Base-by-base conservation (phyloP, 2,797 vertebrate species). In the Rallus crepitans region DNA sequence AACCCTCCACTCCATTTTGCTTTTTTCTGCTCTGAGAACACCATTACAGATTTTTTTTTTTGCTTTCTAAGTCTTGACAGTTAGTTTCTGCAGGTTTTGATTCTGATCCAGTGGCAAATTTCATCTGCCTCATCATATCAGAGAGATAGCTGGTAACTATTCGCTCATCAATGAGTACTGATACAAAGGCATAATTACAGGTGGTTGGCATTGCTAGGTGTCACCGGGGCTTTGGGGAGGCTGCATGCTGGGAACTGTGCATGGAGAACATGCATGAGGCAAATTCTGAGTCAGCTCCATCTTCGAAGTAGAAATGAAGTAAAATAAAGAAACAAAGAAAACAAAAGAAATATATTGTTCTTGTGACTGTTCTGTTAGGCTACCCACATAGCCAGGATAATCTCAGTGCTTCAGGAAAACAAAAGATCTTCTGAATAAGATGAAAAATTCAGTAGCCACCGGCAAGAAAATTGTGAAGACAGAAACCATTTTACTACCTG, bases 191-290 rank as follows among this genome's bases (percentile, higher is more conserved):
- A 2, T 16, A 15, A 40, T 17, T 31, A 30, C 24, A 61, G 30
- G 37, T 33, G 10, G 8, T 30, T 30, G 50, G n/a, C 39, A 19
- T 17, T 55, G 35, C 31, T 16, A 16, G 11, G 27, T 28, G 23
- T 23, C 24, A 15, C 31, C 39, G 28, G 6, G 28, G 7, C 3
- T 8, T 73, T 19, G 3, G n/a, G 25, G 79, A 47, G 25, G 27
- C 21, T 39, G 27, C 3, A 1, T 0, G 0, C n/a, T 30, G 13
- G 18, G 16, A 75, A 10, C 31, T 17, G 6, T 5, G 5, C 9
- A 6, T 37, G 39, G 6, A 37, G 31, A 9, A 65, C 15, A 14
- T 11, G 9, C 60, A 63, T 0, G 24, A 92, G 40, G 10, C 42
- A 39, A 53, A 56, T 60, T n/a, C 30, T 31, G 31, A 42, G 55